Evolutionary conservation across 1,140 invertebrate genomes (phyloP), one percentile per base, ranked within the genome.

Genomic region (Drusus annulatus): DNA sequence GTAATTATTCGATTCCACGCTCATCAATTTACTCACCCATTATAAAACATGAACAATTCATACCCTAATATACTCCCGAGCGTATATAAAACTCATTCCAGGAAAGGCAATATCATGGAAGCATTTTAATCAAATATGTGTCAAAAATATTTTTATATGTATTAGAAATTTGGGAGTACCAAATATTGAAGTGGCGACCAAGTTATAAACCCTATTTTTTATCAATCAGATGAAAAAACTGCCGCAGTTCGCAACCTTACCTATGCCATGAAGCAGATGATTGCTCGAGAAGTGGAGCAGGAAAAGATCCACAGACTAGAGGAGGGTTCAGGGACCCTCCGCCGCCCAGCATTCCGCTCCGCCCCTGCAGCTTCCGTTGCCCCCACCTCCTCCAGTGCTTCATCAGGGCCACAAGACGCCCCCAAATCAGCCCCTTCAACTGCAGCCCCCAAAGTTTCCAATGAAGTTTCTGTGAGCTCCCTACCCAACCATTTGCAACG

Each of bases 231-330:
- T 77, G 82, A 83, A 51, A 83, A 83, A 78, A 78, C 45, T n/a
- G 56, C 77, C 6, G 23, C n/a, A 1, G 58, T 82, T 45, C 85
- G 85, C 76, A 54, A 45, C 8, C 80, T 91, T 13, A 89, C 92
- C 0, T 96, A 97, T 85, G 91, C 93, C 1, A 91, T 93, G 21
- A 95, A 94, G 84, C 96, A 97, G 85, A 87, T 96, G 51, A 91
- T 97, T 28, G 92, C 94, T 45, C 91, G 93, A 82, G 95, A 97
- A 90, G 92, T 96, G 82, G 94, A 95, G 84, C 84, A 92, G 31
- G 94, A 94, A 85, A 93, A 93, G 84, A 91, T 96, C 84, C 81
- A 86, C 75, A 86, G 79, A 6, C 69, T 62, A 16, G 78, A 88
- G 4, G 8, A 45, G 36, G 7, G 36, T 10, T 13, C 36, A 1